phyloP scores from a whole-genome alignment of 2,797 vertebrate species.

The Pantherophis alleghaniensis region DNA sequence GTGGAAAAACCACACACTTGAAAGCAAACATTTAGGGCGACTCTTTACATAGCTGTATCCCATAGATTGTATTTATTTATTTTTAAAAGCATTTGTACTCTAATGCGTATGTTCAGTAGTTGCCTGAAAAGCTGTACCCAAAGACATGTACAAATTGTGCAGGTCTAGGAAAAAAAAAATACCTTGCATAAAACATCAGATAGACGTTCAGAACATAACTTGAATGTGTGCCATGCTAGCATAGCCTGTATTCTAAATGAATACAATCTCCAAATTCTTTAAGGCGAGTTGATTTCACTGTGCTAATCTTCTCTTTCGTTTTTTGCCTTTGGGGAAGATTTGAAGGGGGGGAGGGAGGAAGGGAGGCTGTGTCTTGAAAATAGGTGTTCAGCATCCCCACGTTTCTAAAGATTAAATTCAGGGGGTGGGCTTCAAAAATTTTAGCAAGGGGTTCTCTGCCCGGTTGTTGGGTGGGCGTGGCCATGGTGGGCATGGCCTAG shows the following conservation, averaged over 20 bases:
- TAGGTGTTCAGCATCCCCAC: neutral
- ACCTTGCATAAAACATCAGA: neutral
- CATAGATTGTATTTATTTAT: neutral
- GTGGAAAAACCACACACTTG: neutral
- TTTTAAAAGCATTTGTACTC: neutral
- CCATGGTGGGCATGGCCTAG: no score
- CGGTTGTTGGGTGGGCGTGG: no score
- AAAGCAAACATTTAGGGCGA: neutral
- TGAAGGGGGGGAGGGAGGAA: accelerated
- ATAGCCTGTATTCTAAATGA: neutral
- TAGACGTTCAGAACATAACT: neutral
- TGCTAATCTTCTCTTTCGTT: neutral
- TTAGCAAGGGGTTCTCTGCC: no score
- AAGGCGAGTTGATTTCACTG: neutral
- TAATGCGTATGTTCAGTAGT: neutral
- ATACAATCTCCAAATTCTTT: neutral
- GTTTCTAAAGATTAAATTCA: neutral
- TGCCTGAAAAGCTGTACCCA: neutral
- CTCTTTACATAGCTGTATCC: neutral
- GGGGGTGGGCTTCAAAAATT: no score
- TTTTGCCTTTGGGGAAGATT: neutral
- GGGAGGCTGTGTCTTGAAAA: neutral
- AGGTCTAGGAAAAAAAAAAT: neutral
- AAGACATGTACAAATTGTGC: neutral
- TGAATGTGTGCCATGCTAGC: neutral